Conservation (phyloP, 2,113 vertebrate species). For the Dasyurus viverrinus region DNA sequence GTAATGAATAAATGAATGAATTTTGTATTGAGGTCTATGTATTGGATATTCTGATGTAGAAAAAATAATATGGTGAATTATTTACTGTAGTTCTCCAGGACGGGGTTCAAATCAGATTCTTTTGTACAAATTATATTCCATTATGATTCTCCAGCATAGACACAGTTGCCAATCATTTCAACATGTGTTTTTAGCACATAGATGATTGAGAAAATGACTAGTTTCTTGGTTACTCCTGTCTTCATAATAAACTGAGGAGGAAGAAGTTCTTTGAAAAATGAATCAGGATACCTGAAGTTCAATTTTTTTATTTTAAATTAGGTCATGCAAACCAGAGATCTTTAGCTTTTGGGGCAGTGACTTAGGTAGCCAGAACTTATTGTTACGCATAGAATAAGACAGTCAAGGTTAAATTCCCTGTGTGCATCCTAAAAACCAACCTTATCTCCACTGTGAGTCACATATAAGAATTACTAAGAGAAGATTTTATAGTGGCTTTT, state of each 20-base stretch:
- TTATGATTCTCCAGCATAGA: not conserved
- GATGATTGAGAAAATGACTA: not conserved
- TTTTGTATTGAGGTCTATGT: not conserved
- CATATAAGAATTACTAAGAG: not conserved
- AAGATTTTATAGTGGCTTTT: slow-evolving; percentile 37
- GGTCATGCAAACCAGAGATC: slow-evolving; percentile 64
- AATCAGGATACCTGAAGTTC: slow-evolving; percentile 32
- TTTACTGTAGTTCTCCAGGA: not conserved
- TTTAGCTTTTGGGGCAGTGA: slow-evolving; percentile 43
- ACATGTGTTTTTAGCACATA: not conserved
- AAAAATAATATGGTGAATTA: not conserved
- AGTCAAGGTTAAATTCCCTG: slow-evolving; percentile 63
- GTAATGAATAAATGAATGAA: not conserved
- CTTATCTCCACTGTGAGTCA: not conserved
- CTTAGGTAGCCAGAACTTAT: slow-evolving; percentile 51
- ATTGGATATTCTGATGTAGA: not conserved
- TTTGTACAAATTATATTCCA: slow-evolving; percentile 18
- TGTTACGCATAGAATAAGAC: slow-evolving; percentile 59
- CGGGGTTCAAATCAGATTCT: not conserved
- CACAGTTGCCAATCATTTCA: not conserved
- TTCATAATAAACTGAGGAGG: slow-evolving; percentile 41
- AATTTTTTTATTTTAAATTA: slow-evolving; percentile 66
- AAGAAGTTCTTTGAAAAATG: slow-evolving; percentile 9
- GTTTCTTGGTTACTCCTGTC: not conserved
- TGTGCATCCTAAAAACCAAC: slow-evolving; percentile 41